Conservation (phyloP, 30 jellyfish, hydroid and myxozoan species). For the Sanderia malayensis region DNA sequence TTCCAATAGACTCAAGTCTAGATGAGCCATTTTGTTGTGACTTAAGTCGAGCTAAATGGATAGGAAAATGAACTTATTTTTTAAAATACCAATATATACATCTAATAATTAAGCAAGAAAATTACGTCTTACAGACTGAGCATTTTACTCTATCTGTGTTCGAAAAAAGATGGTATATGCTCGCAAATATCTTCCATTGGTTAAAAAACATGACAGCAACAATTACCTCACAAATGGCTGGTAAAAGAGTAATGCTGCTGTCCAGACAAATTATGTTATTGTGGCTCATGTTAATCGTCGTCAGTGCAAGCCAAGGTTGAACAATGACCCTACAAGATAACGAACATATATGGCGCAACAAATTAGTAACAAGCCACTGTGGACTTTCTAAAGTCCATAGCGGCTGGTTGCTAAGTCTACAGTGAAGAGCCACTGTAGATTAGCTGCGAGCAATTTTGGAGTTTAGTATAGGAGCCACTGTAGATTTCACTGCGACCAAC, state of each 20-base stretch:
- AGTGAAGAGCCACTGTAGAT: no score
- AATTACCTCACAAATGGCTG: constrained; percentile 73
- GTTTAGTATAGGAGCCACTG: no score
- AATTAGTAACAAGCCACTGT: no score
- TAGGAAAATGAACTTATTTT: background rate
- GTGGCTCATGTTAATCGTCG: constrained; percentile 81
- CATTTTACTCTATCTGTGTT: no score
- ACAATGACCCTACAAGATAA: constrained; percentile 43
- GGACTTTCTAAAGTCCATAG: no score
- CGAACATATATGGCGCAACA: background rate
- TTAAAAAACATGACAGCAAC: background rate
- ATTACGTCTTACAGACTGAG: no score
- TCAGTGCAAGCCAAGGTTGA: constrained; percentile 83
- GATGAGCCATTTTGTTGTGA: constrained; percentile 72
- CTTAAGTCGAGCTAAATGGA: constrained; percentile 88
- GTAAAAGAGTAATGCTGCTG: constrained; percentile 63
- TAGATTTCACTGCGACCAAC: no score
- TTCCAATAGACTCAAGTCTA: constrained; percentile 72
- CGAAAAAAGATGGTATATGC: background rate
- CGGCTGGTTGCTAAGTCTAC: no score
- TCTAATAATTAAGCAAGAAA: no score
- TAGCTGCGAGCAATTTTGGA: no score
- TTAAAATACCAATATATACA: no score
- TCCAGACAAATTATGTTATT: constrained; percentile 80
- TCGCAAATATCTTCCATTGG: background rate